Base-by-base conservation (phyloP, 2,113 vertebrate genomes). In the Propithecus coquereli region DNA sequence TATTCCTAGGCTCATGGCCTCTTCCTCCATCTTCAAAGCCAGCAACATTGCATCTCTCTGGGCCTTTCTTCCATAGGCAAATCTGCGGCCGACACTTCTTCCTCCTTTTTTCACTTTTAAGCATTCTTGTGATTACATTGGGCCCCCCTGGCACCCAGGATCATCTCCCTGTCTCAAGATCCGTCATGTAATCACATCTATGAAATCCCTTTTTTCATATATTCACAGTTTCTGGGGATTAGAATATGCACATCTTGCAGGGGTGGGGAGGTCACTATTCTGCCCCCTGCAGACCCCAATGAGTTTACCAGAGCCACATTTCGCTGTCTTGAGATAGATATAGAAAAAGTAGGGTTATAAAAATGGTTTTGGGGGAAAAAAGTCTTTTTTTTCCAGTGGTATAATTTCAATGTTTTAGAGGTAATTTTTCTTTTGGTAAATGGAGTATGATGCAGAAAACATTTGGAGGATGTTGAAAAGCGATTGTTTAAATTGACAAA, bases 361-460 rank as follows among this genome's bases (percentile, higher is more conserved):
- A 73, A 47, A 81, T 87, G 50, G 43, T n/a, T 61, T 54, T 2
- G 30, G 63, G 63, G 5, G 45, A 40, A 54, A 57, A 63, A 45
- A 63, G 8, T 50, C 30, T 13, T 77, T 84, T 85, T 91, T 70
- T n/a, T n/a, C n/a, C 59, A 34, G 37, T 68, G 27, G 50, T 87
- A n/a, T 94, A 74, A 66, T 96, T 90, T 92, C 43, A 79, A 59
- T 88, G 85, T 94, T 94, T 89, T 34, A 25, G 61, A 86, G 66
- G 63, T 30, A 66, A 0, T 61, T 94, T 93, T 94, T 95, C 85
- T 90, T 85, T 66, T 68, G 61, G 74, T 80, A 87, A 83, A 43
- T 87, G 30, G 40, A 76, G 18, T 74, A 37, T 94, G 79, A 93
- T 77, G 77, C 54, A 59, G 47, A 96, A 95, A 90, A 86, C 61